Evolutionary conservation across 2,888 invertebrate species (phyloP).

Genomic region (Hermaeophaga mercurialis): DNA sequence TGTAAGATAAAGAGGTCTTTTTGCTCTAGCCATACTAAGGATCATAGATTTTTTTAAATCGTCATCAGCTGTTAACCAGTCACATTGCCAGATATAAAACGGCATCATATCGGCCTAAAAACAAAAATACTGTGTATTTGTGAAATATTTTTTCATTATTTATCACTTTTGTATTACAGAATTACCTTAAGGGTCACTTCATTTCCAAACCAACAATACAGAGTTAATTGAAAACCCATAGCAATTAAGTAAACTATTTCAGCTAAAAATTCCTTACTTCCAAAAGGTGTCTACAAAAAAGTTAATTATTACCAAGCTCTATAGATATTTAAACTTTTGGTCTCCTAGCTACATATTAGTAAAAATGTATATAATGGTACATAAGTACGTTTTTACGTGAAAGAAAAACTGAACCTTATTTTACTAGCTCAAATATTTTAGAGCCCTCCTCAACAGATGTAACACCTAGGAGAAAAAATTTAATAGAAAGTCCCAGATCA

Average conservation of each 20-base stretch:
- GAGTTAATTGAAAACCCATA: constrained; percentile 48
- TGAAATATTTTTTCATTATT: too few relatives aligned
- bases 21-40: constrained; percentile 50
- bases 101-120: constrained; percentile 48
- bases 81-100: constrained; percentile 48
- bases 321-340: too few relatives aligned
- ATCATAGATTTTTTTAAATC: constrained; percentile 49
- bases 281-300: constrained; percentile 44
- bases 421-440: neutral
- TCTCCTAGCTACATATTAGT: too few relatives aligned
- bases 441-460: too few relatives aligned
- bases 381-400: too few relatives aligned
- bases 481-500: too few relatives aligned
- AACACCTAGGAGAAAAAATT: too few relatives aligned
- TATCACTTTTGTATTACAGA: too few relatives aligned
- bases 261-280: constrained; percentile 50
- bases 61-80: constrained; percentile 46
- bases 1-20: constrained; percentile 49
- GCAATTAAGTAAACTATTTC: constrained; percentile 51
- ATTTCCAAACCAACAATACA: constrained; percentile 51
- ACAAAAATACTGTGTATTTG: too few relatives aligned
- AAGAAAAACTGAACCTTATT: too few relatives aligned
- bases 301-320: constrained; percentile 37
- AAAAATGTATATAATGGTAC: too few relatives aligned
- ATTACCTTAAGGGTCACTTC: constrained; percentile 49